Conservation (phyloP, 2,797 vertebrate species). For the Graptemys geographica region DNA sequence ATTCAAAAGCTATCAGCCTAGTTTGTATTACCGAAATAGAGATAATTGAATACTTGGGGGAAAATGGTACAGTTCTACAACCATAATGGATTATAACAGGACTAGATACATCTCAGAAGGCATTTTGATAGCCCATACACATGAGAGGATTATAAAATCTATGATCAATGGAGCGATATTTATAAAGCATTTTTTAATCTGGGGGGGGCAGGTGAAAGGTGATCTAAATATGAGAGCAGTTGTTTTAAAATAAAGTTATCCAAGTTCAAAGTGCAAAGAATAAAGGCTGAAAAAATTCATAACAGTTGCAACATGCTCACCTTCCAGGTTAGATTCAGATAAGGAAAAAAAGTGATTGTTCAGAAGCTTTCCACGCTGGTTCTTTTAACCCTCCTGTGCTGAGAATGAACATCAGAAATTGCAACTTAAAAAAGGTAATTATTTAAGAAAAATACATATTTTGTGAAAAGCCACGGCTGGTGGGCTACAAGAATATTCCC, state of each 20-base stretch:
- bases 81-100: neutral
- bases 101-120: neutral
- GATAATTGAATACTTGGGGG: neutral
- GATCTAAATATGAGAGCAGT: neutral
- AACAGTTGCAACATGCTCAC: neutral
- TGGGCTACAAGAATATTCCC: neutral
- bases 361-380: neutral
- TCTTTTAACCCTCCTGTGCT: neutral
- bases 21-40: neutral
- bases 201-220: neutral
- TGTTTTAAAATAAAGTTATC: neutral
- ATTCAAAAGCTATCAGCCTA: neutral
- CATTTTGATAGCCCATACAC: neutral
- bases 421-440: neutral
- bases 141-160: neutral
- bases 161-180: neutral
- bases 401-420: neutral
- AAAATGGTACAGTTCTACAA: conserved; percentile 23
- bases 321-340: neutral
- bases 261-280: neutral
- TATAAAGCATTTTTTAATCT: neutral
- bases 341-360: neutral
- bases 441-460: neutral
- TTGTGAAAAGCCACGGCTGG: neutral
- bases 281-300: neutral